These are phyloP conservation scores for Parascotia fuliginaria DNA, from an alignment of 2,888 invertebrate genomes.

Conservation along the genomic window DNA sequence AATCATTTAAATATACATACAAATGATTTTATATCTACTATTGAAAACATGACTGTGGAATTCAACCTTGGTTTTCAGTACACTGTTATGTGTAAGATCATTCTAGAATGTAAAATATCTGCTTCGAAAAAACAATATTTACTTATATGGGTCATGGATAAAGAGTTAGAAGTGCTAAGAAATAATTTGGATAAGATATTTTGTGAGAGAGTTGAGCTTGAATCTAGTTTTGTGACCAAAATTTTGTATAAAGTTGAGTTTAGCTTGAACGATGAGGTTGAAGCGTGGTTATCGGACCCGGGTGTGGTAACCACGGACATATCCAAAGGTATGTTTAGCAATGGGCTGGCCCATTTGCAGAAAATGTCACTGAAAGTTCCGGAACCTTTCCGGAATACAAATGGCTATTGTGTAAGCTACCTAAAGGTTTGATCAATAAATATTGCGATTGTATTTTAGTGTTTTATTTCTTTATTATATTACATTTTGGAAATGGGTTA, in stretches of 20 bases:
- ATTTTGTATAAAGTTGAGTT: conserved; percentile 84
- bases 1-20: conserved; percentile 56
- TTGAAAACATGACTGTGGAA: conserved; percentile 80
- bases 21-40: conserved; percentile 82
- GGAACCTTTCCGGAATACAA: conserved; percentile 80
- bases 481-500: too few relatives aligned
- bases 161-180: conserved; percentile 81
- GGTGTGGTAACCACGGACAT: conserved; percentile 81
- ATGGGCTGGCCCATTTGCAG: conserved; percentile 83
- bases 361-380: conserved; percentile 85
- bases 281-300: conserved; percentile 83
- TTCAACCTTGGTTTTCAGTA: conserved; percentile 78
- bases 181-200: conserved; percentile 56
- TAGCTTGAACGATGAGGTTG: conserved; percentile 72
- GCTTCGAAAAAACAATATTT: conserved; percentile 78
- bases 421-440: conserved; percentile 73
- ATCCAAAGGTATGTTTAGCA: conserved; percentile 86
- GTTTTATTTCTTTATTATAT: conserved; percentile 29
- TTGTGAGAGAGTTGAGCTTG: conserved; percentile 63
- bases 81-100: conserved; percentile 82
- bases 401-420: conserved; percentile 87
- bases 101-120: conserved; percentile 79
- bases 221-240: conserved; percentile 82
- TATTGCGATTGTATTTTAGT: conserved; percentile 36
- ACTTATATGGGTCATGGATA: conserved; percentile 87